Base-by-base conservation (phyloP, 1,140 invertebrate species). In the Rhagoletis pomonella region DNA sequence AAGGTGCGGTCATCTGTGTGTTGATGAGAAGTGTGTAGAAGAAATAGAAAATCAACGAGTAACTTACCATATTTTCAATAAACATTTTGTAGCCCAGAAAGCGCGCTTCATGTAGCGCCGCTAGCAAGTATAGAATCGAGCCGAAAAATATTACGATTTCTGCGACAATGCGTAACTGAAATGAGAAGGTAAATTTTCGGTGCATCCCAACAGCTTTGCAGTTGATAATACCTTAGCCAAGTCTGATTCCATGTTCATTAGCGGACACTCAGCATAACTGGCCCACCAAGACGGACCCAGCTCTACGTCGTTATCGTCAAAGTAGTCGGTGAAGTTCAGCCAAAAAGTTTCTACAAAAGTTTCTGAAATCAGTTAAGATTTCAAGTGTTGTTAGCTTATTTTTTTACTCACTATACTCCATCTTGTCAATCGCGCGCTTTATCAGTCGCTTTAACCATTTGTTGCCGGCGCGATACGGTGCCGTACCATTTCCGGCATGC, bases 21-120 rank as follows among this genome's bases (percentile, higher is more conserved):
- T 55, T 6, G 4, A 55, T 73, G 62, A 93, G 93, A 89, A 47
- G 12, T 85, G 42, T 3, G 65, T 19, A 84, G 50, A 29, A 42
- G 4, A 77, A 42, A 7, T 87, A 14, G 14, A n/a, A 44, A 86
- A 29, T 64, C 4, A 67, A 14, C 88, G 10, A 62, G 12, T 0
- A 14, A 10, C 19, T 14, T 93, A 98, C 97, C 91, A 98, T 94
- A 94, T 98, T 98, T 93, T 98, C 97, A 73, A 98, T 95, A 92
- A 98, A 98, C 96, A 98, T 98, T 90, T 97, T 96, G 7, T 95
- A 94, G 1, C 97, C 97, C 3, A 98, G 93, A 93, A 98, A 98
- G 86, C 95, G 94, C 0, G 96, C 96, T 93, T 98, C 97, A 17
- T 97, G 93, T 12, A 97, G 90, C 0, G 97, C 97, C 1, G 97